Evolutionary conservation across 2,113 vertebrate species (phyloP).

Genomic region (Burhinus bistriatus): DNA sequence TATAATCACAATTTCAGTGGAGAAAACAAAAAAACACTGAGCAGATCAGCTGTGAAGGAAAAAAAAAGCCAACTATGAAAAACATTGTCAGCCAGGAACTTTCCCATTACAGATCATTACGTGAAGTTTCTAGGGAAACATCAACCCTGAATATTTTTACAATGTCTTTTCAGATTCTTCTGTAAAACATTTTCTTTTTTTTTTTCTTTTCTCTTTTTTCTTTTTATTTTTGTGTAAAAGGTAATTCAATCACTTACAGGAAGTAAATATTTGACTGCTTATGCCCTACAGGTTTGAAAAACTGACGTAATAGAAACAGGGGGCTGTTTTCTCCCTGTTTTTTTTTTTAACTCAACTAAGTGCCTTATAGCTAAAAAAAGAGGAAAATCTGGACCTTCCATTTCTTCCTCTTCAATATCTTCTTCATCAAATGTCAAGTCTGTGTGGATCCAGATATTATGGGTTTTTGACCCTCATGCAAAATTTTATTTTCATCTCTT

Average conservation of each 20-base stretch:
- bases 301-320: not conserved
- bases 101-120: not conserved
- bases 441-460: not conserved
- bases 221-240: not conserved
- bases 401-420: not conserved
- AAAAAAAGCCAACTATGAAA: not conserved
- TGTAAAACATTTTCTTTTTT: not conserved
- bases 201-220: too few relatives aligned
- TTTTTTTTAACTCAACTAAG: not conserved
- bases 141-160: not conserved
- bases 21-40: not conserved
- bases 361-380: not conserved
- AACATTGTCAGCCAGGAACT: not conserved
- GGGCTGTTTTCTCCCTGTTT: not conserved
- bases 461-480: rapidly evolving
- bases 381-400: not conserved
- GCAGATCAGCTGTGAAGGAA: not conserved
- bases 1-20: slow-evolving; percentile 1
- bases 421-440: not conserved
- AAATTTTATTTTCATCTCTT: not conserved
- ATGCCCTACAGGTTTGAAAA: not conserved
- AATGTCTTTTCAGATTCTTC: not conserved
- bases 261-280: not conserved
- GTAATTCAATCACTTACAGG: not conserved
- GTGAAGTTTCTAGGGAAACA: not conserved